phyloP scores from a whole-genome alignment of 2,113 vertebrate species.

The Corythornis vintsioides region DNA sequence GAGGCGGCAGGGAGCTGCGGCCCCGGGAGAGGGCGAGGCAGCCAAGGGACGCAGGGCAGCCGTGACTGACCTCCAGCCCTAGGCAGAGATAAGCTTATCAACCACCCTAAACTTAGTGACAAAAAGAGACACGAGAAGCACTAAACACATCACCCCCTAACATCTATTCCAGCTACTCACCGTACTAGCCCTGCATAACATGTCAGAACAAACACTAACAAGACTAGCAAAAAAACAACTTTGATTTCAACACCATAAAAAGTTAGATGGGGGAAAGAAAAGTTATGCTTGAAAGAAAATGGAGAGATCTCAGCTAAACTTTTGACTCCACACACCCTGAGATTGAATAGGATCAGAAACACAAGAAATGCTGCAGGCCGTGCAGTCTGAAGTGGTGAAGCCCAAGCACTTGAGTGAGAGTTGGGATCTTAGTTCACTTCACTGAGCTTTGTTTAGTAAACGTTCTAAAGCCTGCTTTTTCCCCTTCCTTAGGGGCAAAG shows the following conservation, averaged over 20 bases:
- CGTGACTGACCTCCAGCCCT: not conserved
- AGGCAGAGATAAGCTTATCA: too few species aligned
- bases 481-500: not conserved
- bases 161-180: not conserved
- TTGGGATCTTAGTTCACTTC: too few species aligned
- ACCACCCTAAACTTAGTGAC: not conserved
- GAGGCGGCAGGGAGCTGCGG: not conserved
- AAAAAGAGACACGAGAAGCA: too few species aligned
- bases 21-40: not conserved
- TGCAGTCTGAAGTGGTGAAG: accelerated
- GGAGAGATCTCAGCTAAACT: accelerated
- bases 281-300: accelerated
- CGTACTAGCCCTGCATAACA: accelerated
- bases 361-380: accelerated
- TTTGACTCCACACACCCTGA: accelerated
- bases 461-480: not conserved
- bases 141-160: too few species aligned
- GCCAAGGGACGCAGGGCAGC: not conserved
- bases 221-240: not conserved
- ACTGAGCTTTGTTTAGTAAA: not conserved
- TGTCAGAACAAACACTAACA: not conserved
- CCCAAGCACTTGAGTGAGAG: accelerated
- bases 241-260: not conserved
- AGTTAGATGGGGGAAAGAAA: accelerated
- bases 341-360: not conserved